These are phyloP conservation scores for Carterocephalus palaemon DNA, from an alignment of 2,888 invertebrate species.

Conservation along the genomic window DNA sequence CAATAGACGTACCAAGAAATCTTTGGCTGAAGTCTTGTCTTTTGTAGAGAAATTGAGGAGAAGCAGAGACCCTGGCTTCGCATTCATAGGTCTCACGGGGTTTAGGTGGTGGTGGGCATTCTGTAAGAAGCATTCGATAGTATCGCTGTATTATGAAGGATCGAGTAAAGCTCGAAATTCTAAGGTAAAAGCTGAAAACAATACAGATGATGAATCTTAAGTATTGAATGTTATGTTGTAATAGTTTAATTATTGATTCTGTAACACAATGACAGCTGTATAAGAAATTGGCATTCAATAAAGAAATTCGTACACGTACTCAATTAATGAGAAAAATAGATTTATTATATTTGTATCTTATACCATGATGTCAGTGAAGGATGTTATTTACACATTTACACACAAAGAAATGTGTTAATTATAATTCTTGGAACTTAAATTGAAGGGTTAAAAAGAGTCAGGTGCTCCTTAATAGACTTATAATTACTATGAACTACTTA, in stretches of 20 bases:
- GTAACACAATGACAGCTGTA: background rate
- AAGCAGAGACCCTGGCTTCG: slow-evolving; percentile 80
- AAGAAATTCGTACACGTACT: no score
- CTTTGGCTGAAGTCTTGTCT: slow-evolving; percentile 79
- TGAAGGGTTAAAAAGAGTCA: slow-evolving; percentile 10
- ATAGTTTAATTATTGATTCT: background rate
- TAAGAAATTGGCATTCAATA: no score
- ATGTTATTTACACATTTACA: slow-evolving; percentile 2
- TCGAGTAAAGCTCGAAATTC: slow-evolving; percentile 37
- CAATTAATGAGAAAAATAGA: no score
- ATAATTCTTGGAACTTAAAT: slow-evolving; percentile 2
- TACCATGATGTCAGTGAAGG: no score
- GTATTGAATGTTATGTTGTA: slow-evolving; percentile 1
- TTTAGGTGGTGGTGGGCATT: slow-evolving; percentile 92
- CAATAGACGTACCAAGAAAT: slow-evolving; percentile 85
- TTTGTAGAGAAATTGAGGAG: slow-evolving; percentile 82
- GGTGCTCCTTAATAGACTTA: slow-evolving; percentile 4
- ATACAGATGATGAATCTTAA: slow-evolving; percentile 46
- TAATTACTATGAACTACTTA: slow-evolving; percentile 7
- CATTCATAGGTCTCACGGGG: slow-evolving; percentile 84
- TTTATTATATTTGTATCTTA: no score
- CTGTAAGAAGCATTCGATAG: slow-evolving; percentile 87
- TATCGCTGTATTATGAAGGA: slow-evolving; percentile 71
- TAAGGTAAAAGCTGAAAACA: slow-evolving; percentile 45
- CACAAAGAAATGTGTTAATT: slow-evolving; percentile 3